A percentile compares a stretch with the other conserved stretches of the same genome.
These are phyloP conservation scores for Onychomys leucogaster DNA, from an alignment of 2,797 vertebrate genomes.

Conservation along the genomic window DNA sequence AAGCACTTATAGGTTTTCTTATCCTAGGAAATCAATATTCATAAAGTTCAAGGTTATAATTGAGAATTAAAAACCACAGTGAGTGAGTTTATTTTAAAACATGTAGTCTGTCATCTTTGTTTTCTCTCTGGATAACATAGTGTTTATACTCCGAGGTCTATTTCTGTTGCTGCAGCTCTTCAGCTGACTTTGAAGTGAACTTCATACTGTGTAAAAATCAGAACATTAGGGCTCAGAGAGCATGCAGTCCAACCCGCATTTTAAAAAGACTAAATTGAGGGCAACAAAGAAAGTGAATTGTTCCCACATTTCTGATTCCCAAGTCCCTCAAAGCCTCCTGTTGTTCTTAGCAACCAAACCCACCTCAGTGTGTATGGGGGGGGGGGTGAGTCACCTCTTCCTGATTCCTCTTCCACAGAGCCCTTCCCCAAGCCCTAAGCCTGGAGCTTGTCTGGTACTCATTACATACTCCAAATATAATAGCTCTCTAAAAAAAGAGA, in stretches of 20 bases:
- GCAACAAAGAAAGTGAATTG: not conserved
- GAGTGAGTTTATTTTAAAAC: slow-evolving; percentile 80
- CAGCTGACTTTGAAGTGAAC: slow-evolving; percentile 77
- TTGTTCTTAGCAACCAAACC: not conserved
- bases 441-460: not conserved
- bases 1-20: slow-evolving; percentile 66
- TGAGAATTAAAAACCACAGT: slow-evolving; percentile 79
- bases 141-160: slow-evolving; percentile 71
- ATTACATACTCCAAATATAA: not conserved
- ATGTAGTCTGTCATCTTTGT: slow-evolving; percentile 69
- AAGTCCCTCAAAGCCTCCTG: not conserved
- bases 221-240: slow-evolving; percentile 8
- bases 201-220: slow-evolving; percentile 55
- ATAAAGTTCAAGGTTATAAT: slow-evolving; percentile 76
- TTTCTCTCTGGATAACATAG: slow-evolving; percentile 70
- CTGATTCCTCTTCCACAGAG: not conserved
- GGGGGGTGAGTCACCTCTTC: not conserved
- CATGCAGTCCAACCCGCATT: not conserved
- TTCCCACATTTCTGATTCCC: not conserved
- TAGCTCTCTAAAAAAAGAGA: slow-evolving; percentile 25
- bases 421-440: not conserved
- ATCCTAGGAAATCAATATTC: slow-evolving; percentile 81
- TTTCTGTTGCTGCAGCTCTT: slow-evolving; percentile 66
- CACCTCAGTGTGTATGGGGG: not conserved
- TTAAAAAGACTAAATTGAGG: slow-evolving; percentile 48